phyloP scores from a whole-genome alignment of 1,140 invertebrate species.

The Tetragonula clypearis region DNA sequence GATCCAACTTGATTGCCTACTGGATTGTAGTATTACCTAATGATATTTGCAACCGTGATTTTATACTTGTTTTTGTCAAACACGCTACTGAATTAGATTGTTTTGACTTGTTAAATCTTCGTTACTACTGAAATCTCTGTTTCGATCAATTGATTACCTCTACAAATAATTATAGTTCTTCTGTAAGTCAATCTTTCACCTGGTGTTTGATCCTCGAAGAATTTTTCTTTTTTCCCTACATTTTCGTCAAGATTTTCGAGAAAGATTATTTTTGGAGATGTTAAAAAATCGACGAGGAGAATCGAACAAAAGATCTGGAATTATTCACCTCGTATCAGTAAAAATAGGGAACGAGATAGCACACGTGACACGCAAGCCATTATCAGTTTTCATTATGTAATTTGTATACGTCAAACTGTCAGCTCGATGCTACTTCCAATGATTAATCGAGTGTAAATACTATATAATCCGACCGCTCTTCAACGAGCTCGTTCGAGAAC shows the following conservation, averaged over 20 bases:
- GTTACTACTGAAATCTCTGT: no score
- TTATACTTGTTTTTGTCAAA: background rate
- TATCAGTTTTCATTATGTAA: slow-evolving; percentile 39
- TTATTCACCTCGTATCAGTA: background rate
- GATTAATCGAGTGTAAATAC: slow-evolving; percentile 23
- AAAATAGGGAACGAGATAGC: background rate
- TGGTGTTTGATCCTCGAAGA: background rate
- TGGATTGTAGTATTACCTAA: no score
- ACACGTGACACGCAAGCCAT: background rate
- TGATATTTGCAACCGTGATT: no score
- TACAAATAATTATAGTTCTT: no score
- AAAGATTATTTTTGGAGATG: background rate
- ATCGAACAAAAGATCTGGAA: background rate
- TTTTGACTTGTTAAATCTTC: no score
- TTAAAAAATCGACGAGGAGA: background rate
- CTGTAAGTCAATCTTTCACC: background rate
- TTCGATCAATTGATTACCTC: no score
- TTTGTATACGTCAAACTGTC: slow-evolving; percentile 10
- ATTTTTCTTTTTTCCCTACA: background rate
- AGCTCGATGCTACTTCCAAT: background rate
- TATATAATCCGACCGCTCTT: background rate
- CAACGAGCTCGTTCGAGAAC: slow-evolving; percentile 9
- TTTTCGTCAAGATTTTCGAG: background rate
- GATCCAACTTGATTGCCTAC: background rate
- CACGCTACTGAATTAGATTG: background rate